Base-by-base conservation (phyloP, 2,113 vertebrate genomes). In the Noctilio leporinus region DNA sequence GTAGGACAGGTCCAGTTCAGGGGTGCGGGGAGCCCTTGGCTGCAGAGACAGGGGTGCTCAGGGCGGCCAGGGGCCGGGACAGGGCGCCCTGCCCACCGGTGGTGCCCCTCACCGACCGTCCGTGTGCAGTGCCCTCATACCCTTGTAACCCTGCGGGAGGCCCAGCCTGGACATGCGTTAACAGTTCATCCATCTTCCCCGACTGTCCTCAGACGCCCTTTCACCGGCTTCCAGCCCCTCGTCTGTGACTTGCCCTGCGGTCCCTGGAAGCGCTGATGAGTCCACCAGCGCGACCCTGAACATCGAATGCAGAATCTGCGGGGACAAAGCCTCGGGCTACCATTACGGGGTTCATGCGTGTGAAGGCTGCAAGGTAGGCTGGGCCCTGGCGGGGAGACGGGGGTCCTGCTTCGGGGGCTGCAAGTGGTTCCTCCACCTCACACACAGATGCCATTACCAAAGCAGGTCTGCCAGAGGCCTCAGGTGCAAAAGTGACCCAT, bases 281-380 rank as follows among this genome's bases (percentile, higher is more conserved):
- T 97, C 98, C 59, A 85, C 97, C 80, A 93, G 95, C n/a, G 93
- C 96, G 77, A 89, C 98, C 15, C 97, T 99, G 95, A 99, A 96
- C 98, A 98, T 99, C 22, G 99, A 99, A 97, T 99, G 99, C 92
- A 98, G 99, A 33, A 99, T 99, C 97, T 99, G 99, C 83, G 99
- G 99, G 11, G 99, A 99, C 98, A 99, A 99, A 94, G 99, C 99
- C 67, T 99, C 99, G 0, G 99, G 99, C 93, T 99, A 99, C 98
- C 99, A 99, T 97, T 99, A 99, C 0, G 99, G 99, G n/a, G 99
- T 99, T 22, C 99, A 99, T 10, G 99, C 99, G 10, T 99, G 99
- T 70, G 99, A 99, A 97, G 99, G 99, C 96, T 99, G 99, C 98
- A 99, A 99, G 99, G 99, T 99, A 98, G 30, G 55, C 89, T 92